These are phyloP conservation scores for Acrobasis consociella DNA, from an alignment of 2,888 invertebrate genomes.

Conservation along the genomic window DNA sequence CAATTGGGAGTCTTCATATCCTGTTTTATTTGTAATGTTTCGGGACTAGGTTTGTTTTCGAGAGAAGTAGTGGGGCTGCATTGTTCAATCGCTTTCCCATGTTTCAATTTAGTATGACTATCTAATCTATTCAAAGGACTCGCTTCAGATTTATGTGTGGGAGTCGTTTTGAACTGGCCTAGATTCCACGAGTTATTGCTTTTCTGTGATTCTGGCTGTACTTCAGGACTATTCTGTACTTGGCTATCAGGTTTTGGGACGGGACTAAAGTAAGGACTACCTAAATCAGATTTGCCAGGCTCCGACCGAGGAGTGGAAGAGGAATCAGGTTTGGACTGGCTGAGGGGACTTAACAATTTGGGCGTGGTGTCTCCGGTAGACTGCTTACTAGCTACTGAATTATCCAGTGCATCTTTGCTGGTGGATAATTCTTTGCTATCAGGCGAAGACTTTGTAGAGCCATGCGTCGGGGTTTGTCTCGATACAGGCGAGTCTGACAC, in stretches of 20 bases:
- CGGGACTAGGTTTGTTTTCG: slow-evolving; percentile 75
- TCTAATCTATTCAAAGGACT: slow-evolving; percentile 74
- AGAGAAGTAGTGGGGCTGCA: slow-evolving; percentile 76
- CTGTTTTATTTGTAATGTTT: slow-evolving; percentile 61
- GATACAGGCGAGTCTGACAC: slow-evolving; percentile 52
- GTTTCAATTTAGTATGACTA: slow-evolving; percentile 66
- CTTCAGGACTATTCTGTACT: slow-evolving; percentile 72
- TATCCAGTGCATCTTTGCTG: slow-evolving; percentile 48
- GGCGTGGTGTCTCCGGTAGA: slow-evolving; percentile 55
- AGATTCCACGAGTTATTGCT: slow-evolving; percentile 67
- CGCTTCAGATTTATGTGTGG: slow-evolving; percentile 74
- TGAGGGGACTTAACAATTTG: slow-evolving; percentile 66
- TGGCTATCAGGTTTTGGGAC: slow-evolving; percentile 75
- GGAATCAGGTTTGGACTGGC: slow-evolving; percentile 70
- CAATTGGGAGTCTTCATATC: slow-evolving; percentile 72
- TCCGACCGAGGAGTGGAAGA: slow-evolving; percentile 73
- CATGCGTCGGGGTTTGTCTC: slow-evolving; percentile 44
- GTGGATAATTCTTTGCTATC: slow-evolving; percentile 54
- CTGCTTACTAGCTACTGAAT: slow-evolving; percentile 49
- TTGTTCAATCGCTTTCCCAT: slow-evolving; percentile 70
- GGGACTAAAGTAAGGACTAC: slow-evolving; percentile 74
- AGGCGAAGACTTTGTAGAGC: slow-evolving; percentile 52
- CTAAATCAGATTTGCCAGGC: slow-evolving; percentile 57
- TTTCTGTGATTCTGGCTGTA: slow-evolving; percentile 61
- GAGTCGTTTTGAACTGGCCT: slow-evolving; percentile 71